Conservation (phyloP, 2,888 invertebrate species). For the Beris morrisii region DNA sequence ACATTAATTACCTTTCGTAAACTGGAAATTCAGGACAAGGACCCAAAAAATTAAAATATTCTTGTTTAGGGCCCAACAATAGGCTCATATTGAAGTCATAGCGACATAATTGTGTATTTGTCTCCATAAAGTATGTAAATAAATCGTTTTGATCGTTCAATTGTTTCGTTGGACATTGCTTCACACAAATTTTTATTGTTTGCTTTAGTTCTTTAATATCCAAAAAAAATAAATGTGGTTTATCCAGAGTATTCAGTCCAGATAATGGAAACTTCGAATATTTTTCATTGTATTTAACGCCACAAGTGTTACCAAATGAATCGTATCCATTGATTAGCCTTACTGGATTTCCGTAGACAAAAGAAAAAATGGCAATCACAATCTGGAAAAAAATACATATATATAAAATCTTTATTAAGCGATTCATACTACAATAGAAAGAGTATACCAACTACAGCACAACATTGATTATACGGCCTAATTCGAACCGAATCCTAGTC, state of each 20-base stretch:
- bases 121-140: slow-evolving; percentile 69
- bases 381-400: slow-evolving; percentile 60
- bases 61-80: slow-evolving; percentile 55
- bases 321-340: slow-evolving; percentile 89
- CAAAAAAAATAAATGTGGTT: slow-evolving; percentile 81
- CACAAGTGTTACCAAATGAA: slow-evolving; percentile 94
- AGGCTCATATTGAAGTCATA: slow-evolving; percentile 66
- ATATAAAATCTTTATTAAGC: too few relatives aligned
- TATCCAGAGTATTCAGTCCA: slow-evolving; percentile 77
- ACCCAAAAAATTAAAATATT: slow-evolving; percentile 60
- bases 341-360: slow-evolving; percentile 84
- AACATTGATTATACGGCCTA: too few relatives aligned
- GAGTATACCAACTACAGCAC: too few relatives aligned
- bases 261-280: slow-evolving; percentile 74
- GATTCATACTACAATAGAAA: too few relatives aligned
- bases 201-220: slow-evolving; percentile 74
- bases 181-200: slow-evolving; percentile 86
- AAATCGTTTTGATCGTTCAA: slow-evolving; percentile 69
- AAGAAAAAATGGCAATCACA: slow-evolving; percentile 81
- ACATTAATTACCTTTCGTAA: slow-evolving; percentile 63
- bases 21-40: slow-evolving; percentile 82
- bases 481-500: too few relatives aligned
- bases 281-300: slow-evolving; percentile 75
- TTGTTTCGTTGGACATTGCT: slow-evolving; percentile 75
- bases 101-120: slow-evolving; percentile 76